A percentile compares a stretch with the other conserved stretches of the same genome.
Evolutionary conservation across 1,140 invertebrate genomes (phyloP).

Genomic region (Drosophila rhopaloa): DNA sequence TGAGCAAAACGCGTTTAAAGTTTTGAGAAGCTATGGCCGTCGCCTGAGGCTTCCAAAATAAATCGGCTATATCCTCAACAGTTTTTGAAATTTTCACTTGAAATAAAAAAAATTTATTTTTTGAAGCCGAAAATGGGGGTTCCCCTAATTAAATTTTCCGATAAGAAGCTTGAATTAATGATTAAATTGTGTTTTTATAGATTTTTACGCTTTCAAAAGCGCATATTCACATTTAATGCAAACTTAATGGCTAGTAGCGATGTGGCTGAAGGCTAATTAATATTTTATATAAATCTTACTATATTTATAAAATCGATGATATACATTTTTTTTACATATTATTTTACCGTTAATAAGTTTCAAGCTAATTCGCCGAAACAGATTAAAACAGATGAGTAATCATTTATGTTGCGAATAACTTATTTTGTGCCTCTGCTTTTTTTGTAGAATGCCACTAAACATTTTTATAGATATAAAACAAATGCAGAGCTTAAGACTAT

Average conservation of each 20-base stretch:
- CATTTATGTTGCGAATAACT: slow-evolving; percentile 47
- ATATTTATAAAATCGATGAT: slow-evolving; percentile 3
- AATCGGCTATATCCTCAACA: too few species aligned
- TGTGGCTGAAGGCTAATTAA: background rate
- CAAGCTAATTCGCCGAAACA: background rate
- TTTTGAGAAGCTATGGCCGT: too few species aligned
- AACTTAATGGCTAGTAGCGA: slow-evolving; percentile 6
- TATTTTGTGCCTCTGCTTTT: slow-evolving; percentile 12
- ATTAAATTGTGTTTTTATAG: too few species aligned
- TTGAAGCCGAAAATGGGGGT: too few species aligned
- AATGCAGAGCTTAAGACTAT: slow-evolving; percentile 63
- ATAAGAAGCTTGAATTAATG: too few species aligned
- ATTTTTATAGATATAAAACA: slow-evolving; percentile 45
- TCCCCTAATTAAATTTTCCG: too few species aligned
- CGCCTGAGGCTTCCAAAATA: too few species aligned
- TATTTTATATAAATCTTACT: slow-evolving; percentile 4
- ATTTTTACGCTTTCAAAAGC: slow-evolving; percentile 4
- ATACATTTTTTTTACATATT: background rate
- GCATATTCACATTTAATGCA: slow-evolving; percentile 1
- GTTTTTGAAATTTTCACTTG: too few species aligned
- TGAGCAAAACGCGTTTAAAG: too few species aligned
- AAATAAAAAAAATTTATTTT: too few species aligned
- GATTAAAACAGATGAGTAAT: slow-evolving; percentile 31
- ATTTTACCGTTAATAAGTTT: background rate
- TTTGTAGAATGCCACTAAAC: slow-evolving; percentile 26